Evolutionary conservation across 1,140 invertebrate genomes (phyloP), one percentile per base, ranked within the genome.

Genomic region (Dufourea novaeangliae): DNA sequence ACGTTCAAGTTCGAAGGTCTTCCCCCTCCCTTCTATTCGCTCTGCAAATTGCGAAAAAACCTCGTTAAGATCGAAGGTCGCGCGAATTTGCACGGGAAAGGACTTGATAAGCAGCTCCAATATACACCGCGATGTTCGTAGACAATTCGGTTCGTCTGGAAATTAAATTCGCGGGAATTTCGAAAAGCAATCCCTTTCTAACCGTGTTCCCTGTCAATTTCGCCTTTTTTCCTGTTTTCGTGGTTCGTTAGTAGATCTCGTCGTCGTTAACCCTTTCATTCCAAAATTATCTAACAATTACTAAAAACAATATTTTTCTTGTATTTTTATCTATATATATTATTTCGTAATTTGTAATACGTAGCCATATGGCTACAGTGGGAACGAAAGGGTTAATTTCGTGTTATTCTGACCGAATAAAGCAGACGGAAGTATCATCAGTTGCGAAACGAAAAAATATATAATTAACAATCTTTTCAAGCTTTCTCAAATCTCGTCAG

Each of bases 381-480:
- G n/a, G n/a, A n/a, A n/a, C n/a, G n/a, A n/a, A n/a, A n/a, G n/a
- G n/a, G n/a, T n/a, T n/a, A n/a, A n/a, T n/a, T n/a, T n/a, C n/a
- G n/a, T n/a, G n/a, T n/a, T n/a, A n/a, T n/a, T n/a, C n/a, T n/a
- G n/a, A n/a, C n/a, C 14, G 7, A 34, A 2, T 4, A 63, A 34
- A 25, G 10, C n/a, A n/a, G n/a, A n/a, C n/a, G n/a, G n/a, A 27
- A 57, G 37, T 7, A 11, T 10, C n/a, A 37, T 27, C 22, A 25
- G 14, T 17, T 12, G 44, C 4, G 34, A 17, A 27, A 7, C 10
- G 8, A 37, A 3, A 12, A 66, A 73, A 54, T 41, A 29, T 20
- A 20, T 54, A 73, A 73, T 73, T 66, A 66, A 66, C 25, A 39
- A 73, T 66, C 34, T 46, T 39, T 73, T 41, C 46, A 52, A 20